A percentile compares a stretch with the other conserved stretches of the same genome.
These are phyloP conservation scores for Drosophila watanabei DNA, from an alignment of 1,140 invertebrate genomes.

Conservation along the genomic window DNA sequence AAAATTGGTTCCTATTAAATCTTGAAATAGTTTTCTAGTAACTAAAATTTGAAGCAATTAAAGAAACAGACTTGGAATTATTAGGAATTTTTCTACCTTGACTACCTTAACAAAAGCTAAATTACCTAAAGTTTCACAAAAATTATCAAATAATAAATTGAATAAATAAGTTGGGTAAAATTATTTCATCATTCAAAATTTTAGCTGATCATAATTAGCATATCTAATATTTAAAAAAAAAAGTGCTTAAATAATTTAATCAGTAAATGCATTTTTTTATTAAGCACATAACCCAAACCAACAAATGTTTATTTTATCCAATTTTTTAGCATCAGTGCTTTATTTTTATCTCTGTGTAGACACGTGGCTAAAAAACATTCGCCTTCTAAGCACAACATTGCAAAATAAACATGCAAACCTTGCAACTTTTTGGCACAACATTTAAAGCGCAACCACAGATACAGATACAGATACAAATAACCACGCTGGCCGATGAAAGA, in stretches of 20 bases:
- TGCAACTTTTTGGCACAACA: slow-evolving; percentile 57
- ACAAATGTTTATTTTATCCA: background rate
- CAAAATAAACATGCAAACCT: slow-evolving; percentile 41
- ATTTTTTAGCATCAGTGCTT: no score
- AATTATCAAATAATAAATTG: background rate
- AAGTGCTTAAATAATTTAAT: no score
- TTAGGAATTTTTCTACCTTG: background rate
- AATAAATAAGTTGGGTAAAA: background rate
- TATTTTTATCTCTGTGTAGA: background rate
- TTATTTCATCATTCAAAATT: background rate
- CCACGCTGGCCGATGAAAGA: slow-evolving; percentile 28
- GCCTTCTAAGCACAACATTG: slow-evolving; percentile 59
- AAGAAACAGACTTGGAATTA: background rate
- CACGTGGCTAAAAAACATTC: slow-evolving; percentile 55
- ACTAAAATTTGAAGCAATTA: no score
- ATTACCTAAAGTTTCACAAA: background rate
- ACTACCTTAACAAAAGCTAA: background rate
- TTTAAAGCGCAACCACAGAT: slow-evolving; percentile 34
- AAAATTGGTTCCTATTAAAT: background rate
- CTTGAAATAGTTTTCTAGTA: no score
- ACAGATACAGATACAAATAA: slow-evolving; percentile 20
- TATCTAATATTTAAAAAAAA: background rate
- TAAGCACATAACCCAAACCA: no score
- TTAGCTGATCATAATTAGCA: background rate
- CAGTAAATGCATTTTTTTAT: no score